Conservation (phyloP, 2,113 vertebrate species). For the Tamias sibiricus region DNA sequence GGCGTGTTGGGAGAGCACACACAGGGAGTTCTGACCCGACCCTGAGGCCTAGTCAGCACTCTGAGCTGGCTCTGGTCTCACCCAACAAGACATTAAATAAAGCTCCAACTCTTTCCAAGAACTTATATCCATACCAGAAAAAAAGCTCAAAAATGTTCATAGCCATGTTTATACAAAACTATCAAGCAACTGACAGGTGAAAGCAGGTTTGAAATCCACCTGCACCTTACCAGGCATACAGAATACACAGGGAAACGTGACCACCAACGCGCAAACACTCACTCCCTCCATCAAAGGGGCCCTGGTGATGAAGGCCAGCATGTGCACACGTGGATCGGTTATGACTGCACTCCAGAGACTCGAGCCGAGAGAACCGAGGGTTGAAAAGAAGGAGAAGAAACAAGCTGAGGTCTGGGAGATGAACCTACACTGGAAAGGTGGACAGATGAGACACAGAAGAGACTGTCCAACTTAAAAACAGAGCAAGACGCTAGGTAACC, state of each 20-base stretch:
- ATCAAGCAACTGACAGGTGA: background rate
- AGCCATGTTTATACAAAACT: background rate
- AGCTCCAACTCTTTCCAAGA: background rate
- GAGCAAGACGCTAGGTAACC: background rate
- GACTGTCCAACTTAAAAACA: background rate
- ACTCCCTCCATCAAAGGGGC: too few relatives aligned
- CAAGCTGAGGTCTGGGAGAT: background rate
- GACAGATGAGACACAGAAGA: background rate
- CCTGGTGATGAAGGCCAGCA: too few relatives aligned
- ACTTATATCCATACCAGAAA: background rate
- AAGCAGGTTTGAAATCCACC: background rate
- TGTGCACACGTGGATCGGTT: background rate
- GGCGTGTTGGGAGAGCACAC: background rate
- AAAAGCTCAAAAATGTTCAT: background rate
- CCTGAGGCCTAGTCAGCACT: background rate
- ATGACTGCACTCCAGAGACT: background rate
- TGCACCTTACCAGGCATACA: background rate
- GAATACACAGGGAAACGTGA: background rate
- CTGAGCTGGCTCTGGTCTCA: background rate
- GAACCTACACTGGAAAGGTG: background rate
- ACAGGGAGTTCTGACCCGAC: background rate
- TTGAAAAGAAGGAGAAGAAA: background rate
- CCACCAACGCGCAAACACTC: too few relatives aligned
- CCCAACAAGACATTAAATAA: constrained; percentile 13
- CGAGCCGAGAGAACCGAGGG: background rate